Percentiles rank a stretch among this genome's conserved stretches.
These are phyloP conservation scores for Vidua chalybeata DNA, from an alignment of 2,113 vertebrate species.

Conservation along the genomic window DNA sequence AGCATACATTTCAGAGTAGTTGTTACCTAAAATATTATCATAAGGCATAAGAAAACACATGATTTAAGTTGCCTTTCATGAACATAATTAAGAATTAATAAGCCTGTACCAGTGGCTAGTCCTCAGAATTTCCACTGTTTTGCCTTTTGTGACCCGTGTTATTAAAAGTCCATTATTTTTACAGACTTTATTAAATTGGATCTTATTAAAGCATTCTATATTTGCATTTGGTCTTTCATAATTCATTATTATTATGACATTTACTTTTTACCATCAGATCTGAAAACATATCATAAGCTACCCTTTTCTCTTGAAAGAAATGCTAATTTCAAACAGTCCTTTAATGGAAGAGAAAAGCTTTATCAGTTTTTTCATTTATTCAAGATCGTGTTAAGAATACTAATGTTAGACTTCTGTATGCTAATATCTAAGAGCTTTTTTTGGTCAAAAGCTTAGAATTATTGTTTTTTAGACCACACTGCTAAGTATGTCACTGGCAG, in stretches of 20 bases:
- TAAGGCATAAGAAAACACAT: constrained; percentile 82
- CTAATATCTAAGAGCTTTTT: constrained; percentile 81
- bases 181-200: constrained; percentile 99
- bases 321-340: constrained; percentile 99
- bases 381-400: constrained; percentile 96
- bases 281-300: constrained; percentile 95
- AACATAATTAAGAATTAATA: constrained; percentile 89
- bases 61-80: constrained; percentile 88
- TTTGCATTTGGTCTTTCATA: constrained; percentile 99
- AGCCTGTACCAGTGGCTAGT: constrained; percentile 82
- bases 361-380: constrained; percentile 98
- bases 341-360: constrained; percentile 99
- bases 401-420: constrained; percentile 92
- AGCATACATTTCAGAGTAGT: constrained; percentile 81
- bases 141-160: constrained; percentile 88
- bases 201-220: constrained; percentile 99
- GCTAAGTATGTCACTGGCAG: constrained; percentile 69
- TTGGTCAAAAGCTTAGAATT: constrained; percentile 83
- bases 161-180: constrained; percentile 94
- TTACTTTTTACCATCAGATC: constrained; percentile 97
- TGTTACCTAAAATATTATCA: constrained; percentile 87
- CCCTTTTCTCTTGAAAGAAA: constrained; percentile 99
- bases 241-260: constrained; percentile 99
- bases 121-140: constrained; percentile 85
- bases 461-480: constrained; percentile 75